These are phyloP conservation scores for Drosophila picticornis DNA, from an alignment of 2,888 invertebrate genomes.

Conservation along the genomic window DNA sequence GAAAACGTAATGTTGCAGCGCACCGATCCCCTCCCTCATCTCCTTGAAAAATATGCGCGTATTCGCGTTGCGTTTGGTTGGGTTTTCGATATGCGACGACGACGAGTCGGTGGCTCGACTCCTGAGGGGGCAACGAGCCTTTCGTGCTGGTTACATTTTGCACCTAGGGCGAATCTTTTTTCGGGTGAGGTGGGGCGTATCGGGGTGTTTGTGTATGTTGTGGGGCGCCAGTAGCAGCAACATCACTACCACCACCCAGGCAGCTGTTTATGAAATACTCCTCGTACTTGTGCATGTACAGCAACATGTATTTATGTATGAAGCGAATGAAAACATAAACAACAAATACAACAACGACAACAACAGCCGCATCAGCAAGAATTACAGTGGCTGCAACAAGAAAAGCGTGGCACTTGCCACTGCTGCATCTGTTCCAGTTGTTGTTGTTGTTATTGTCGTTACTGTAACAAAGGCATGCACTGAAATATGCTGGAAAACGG, in stretches of 20 bases:
- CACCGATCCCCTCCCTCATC: background rate
- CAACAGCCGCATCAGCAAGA: slow-evolving; percentile 12
- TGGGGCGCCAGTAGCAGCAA: slow-evolving; percentile 20
- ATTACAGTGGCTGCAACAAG: slow-evolving; percentile 44
- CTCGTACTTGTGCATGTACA: slow-evolving; percentile 63
- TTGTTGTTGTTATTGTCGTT: slow-evolving; percentile 19
- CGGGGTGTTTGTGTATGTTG: background rate
- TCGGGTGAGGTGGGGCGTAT: slow-evolving; percentile 2
- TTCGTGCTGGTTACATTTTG: slow-evolving; percentile 53
- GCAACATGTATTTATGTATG: slow-evolving; percentile 79
- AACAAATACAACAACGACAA: slow-evolving; percentile 46
- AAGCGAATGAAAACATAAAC: slow-evolving; percentile 77
- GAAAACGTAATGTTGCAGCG: slow-evolving; percentile 53
- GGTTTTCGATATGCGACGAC: slow-evolving; percentile 31
- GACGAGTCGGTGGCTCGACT: slow-evolving; percentile 21
- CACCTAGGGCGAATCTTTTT: slow-evolving; percentile 57
- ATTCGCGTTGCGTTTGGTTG: slow-evolving; percentile 58
- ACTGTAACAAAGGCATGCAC: slow-evolving; percentile 64
- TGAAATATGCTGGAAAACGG: slow-evolving; percentile 71
- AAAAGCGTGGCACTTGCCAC: slow-evolving; percentile 61
- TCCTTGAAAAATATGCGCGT: slow-evolving; percentile 55
- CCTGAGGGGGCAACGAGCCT: slow-evolving; percentile 45
- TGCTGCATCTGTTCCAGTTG: slow-evolving; percentile 9
- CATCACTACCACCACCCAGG: slow-evolving; percentile 64
- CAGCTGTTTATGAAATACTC: slow-evolving; percentile 78